Evolutionary conservation across 2,888 invertebrate genomes (phyloP).

Genomic region (Lasioglossum morio): DNA sequence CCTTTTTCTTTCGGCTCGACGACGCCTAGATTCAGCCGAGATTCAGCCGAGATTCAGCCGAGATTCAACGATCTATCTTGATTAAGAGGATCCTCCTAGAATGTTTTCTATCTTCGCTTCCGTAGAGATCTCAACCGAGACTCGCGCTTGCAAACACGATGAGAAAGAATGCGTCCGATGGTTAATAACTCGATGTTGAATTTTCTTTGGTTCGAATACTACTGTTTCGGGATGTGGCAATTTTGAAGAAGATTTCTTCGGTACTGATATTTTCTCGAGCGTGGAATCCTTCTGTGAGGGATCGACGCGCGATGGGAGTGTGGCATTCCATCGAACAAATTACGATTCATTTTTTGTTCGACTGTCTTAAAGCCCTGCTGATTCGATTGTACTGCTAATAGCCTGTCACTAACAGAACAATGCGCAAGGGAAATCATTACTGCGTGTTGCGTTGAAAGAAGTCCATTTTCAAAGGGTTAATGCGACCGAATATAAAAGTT

Average conservation of each 20-base stretch:
- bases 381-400: neutral
- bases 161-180: too few species aligned
- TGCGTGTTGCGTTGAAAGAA: neutral
- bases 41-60: neutral
- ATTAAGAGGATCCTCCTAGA: neutral
- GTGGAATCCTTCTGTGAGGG: neutral
- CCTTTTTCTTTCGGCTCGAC: neutral
- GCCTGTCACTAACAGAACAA: neutral
- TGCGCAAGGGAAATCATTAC: neutral
- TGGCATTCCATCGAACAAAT: neutral
- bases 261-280: neutral
- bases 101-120: neutral
- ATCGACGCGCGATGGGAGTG: neutral
- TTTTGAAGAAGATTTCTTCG: neutral
- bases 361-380: neutral
- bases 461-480: neutral
- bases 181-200: neutral
- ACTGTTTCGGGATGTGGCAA: neutral
- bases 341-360: neutral
- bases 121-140: neutral
- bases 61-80: neutral
- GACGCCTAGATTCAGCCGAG: too few species aligned
- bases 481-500: neutral
- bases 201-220: neutral
- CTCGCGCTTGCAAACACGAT: neutral